Conservation (phyloP, 2,797 vertebrate genomes). For the Melanotaenia parkinsoni region DNA sequence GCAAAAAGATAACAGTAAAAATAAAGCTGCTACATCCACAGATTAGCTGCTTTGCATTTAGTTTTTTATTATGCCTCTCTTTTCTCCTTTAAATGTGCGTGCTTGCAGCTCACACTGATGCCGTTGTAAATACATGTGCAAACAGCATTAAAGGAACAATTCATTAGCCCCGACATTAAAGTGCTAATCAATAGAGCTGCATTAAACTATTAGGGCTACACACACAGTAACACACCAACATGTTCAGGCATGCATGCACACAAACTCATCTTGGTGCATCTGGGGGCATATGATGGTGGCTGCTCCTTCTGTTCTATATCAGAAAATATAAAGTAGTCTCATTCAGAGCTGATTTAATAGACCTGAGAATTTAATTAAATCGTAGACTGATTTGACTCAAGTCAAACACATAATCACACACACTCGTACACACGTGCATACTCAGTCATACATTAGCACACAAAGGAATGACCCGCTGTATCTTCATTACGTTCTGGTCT, state of each 20-base stretch:
- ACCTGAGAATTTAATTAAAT: conserved; percentile 79
- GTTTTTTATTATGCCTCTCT: conserved; percentile 7
- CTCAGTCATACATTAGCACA: conserved; percentile 25
- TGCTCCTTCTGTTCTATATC: conserved; percentile 59
- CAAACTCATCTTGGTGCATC: conserved; percentile 52
- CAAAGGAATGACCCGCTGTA: conserved; percentile 55
- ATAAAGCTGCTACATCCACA: background rate
- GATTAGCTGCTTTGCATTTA: conserved; percentile 37
- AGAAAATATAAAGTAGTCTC: conserved; percentile 75
- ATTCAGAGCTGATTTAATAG: conserved; percentile 69
- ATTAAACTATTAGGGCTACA: conserved; percentile 84
- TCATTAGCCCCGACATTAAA: conserved; percentile 84
- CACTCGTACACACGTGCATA: conserved; percentile 13
- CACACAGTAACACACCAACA: conserved; percentile 49
- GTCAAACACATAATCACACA: conserved; percentile 67
- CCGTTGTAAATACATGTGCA: conserved; percentile 78
- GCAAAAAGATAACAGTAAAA: conserved; percentile 26
- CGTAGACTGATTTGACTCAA: conserved; percentile 74
- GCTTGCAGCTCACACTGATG: conserved; percentile 67
- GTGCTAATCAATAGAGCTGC: conserved; percentile 86
- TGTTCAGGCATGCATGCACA: conserved; percentile 34
- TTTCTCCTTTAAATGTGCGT: conserved; percentile 27
- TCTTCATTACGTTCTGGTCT: conserved; percentile 72
- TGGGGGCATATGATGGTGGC: conserved; percentile 60
- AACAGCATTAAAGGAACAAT: conserved; percentile 85